Conservation (phyloP, 2,113 vertebrate genomes). For the Scartelaos histophorus region DNA sequence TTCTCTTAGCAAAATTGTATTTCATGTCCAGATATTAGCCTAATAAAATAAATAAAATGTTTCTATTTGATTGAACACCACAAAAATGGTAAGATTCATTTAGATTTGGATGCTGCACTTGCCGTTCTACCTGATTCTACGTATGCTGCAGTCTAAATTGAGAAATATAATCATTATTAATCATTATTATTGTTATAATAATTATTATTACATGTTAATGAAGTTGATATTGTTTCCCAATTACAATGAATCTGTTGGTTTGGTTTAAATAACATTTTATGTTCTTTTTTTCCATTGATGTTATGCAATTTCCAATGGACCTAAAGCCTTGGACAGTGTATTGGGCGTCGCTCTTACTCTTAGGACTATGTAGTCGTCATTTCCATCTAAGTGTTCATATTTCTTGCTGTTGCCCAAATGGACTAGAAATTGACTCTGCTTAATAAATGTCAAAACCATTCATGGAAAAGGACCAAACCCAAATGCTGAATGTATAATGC, state of each 20-base stretch:
- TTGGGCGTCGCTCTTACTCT: neutral
- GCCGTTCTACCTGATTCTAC: neutral
- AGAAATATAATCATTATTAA: neutral
- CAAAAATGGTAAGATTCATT: neutral
- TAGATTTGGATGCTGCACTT: neutral
- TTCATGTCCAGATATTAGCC: neutral
- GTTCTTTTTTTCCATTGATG: neutral
- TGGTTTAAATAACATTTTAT: neutral
- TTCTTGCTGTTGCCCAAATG: conserved; percentile 1
- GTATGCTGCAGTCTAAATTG: neutral
- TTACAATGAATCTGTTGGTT: neutral
- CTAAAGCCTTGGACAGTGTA: neutral
- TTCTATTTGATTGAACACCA: neutral
- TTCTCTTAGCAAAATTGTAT: too few species aligned
- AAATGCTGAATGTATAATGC: neutral
- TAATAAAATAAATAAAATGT: neutral
- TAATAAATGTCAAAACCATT: neutral
- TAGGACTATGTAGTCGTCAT: conserved; percentile 24
- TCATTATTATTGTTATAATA: too few species aligned
- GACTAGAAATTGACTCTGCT: conserved; percentile 14
- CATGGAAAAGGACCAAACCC: conserved; percentile 3
- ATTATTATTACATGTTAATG: neutral
- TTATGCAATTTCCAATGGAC: conserved; percentile 6
- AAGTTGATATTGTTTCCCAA: neutral
- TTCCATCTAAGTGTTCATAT: conserved; percentile 32